Percentiles rank a stretch among this genome's conserved stretches.
Conservation (phyloP, 1,140 invertebrate genomes). For the Listronotus oregonensis region DNA sequence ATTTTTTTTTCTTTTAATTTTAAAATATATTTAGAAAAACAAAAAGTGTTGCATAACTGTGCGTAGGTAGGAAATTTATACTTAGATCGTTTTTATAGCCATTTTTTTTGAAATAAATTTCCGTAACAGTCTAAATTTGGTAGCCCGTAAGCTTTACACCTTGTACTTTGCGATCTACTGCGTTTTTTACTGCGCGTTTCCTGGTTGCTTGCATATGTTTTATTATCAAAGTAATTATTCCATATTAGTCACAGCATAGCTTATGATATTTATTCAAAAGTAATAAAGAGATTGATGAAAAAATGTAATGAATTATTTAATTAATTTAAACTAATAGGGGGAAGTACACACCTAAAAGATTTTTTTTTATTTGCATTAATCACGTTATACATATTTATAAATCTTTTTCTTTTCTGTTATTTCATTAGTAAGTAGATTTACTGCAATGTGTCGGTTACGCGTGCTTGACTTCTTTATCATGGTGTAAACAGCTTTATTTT, state of each 20-base stretch:
- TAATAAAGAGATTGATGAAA: slow-evolving; percentile 5
- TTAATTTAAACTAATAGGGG: slow-evolving; percentile 13
- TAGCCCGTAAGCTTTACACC: too few relatives aligned
- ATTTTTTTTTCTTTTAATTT: too few relatives aligned
- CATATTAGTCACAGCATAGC: slow-evolving; percentile 4
- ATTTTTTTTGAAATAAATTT: too few relatives aligned
- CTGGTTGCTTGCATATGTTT: not conserved
- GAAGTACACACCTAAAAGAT: slow-evolving; percentile 17
- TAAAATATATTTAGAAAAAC: too few relatives aligned
- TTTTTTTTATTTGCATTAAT: slow-evolving; percentile 12
- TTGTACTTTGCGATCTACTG: too few relatives aligned
- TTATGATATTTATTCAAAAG: slow-evolving; percentile 3
- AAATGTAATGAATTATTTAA: slow-evolving; percentile 8
- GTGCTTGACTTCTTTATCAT: slow-evolving; percentile 11
- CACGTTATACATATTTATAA: slow-evolving; percentile 16
- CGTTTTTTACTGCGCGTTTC: not conserved
- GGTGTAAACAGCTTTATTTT: not conserved
- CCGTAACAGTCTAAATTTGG: too few relatives aligned
- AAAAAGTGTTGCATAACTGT: too few relatives aligned
- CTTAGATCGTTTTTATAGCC: too few relatives aligned
- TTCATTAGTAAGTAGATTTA: not conserved
- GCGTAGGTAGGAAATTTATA: too few relatives aligned
- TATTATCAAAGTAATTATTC: slow-evolving; percentile 6
- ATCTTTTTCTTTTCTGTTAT: not conserved
- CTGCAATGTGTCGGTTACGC: slow-evolving; percentile 5